Evolutionary conservation across 1,140 invertebrate genomes (phyloP).

Genomic region (Drosophila mojavensis): DNA sequence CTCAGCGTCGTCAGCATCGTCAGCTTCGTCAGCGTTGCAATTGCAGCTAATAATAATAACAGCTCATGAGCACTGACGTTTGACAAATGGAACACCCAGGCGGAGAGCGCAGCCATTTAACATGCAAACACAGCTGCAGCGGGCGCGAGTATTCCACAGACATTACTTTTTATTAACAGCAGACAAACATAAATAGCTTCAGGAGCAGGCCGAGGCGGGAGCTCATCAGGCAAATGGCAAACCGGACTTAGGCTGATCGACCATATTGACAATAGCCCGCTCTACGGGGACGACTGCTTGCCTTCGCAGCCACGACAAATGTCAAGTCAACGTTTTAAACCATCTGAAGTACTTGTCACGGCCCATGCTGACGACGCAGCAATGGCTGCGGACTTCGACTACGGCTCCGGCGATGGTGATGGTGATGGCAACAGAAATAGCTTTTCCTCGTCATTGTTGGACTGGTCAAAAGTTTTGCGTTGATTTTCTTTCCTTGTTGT

Average conservation of each 20-base stretch:
- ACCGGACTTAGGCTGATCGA: slow-evolving; percentile 62
- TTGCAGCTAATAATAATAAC: slow-evolving; percentile 77
- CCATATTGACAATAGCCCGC: slow-evolving; percentile 60
- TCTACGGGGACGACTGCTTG: slow-evolving; percentile 39
- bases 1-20: slow-evolving; percentile 38
- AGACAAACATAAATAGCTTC: slow-evolving; percentile 12
- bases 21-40: slow-evolving; percentile 38
- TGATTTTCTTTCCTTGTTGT: slow-evolving; percentile 61
- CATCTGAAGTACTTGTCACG: slow-evolving; percentile 52
- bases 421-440: slow-evolving; percentile 10
- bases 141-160: slow-evolving; percentile 30
- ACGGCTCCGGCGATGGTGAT: background rate
- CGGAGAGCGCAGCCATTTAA: slow-evolving; percentile 48
- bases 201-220: slow-evolving; percentile 4
- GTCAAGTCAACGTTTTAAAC: slow-evolving; percentile 58
- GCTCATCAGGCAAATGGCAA: slow-evolving; percentile 43
- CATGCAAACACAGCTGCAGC: slow-evolving; percentile 60
- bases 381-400: slow-evolving; percentile 8
- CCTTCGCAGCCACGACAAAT: slow-evolving; percentile 60
- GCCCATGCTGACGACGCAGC: slow-evolving; percentile 23
- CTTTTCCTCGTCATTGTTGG: slow-evolving; percentile 38
- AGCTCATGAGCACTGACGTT: slow-evolving; percentile 79
- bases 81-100: slow-evolving; percentile 59
- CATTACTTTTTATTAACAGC: slow-evolving; percentile 58
- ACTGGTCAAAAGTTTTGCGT: slow-evolving; percentile 44